Base-by-base conservation (phyloP, 2,888 invertebrate species). In the Parochlus steinenii region DNA sequence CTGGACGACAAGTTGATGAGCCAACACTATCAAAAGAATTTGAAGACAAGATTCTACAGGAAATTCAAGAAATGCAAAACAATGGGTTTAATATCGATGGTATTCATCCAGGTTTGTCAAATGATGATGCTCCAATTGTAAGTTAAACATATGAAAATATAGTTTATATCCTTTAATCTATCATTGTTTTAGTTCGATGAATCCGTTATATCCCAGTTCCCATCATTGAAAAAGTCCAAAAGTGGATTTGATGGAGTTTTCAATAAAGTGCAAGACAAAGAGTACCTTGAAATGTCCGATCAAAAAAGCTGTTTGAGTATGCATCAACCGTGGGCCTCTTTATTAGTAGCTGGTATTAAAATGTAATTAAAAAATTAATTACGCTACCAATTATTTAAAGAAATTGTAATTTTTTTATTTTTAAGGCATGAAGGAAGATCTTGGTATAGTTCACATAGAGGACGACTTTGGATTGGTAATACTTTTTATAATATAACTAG, bases 281-380 rank as follows among this genome's bases (percentile, higher is more conserved):
- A 77, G 52, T 58, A 81, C 33, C 69, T 78, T 48, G 79, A 82
- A 63, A 82, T 89, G 74, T 68, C 71, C 28, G 90, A 90, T 56
- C 65, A 76, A 45, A 90, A 92, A 2, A 64, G 74, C 46, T 95
- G 93, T 53, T 60, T 97, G 10, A 89, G 87, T 46, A 77, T 97
- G 79, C 90, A 90, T 58, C 95, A 97, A 52, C 95, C 95, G 0
- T 93, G 85, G 74, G 95, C 95, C 1, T 86, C 89, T 1, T 63
- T 95, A 20, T 65, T 97, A 1, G 72, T 92, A 1, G 70, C 75
- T n/a, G 95, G 93, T 33, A 87, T 95, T 44, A 95, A 95, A 63
- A 68, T 71, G 89, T 83, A 49, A 11, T 22, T 11, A 3, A 15
- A 22, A 31, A 12, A 10, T 25, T 24, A 6, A 11, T 25, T 5